phyloP scores from a whole-genome alignment of 2,113 vertebrate genomes.

The Smithornis capensis region DNA sequence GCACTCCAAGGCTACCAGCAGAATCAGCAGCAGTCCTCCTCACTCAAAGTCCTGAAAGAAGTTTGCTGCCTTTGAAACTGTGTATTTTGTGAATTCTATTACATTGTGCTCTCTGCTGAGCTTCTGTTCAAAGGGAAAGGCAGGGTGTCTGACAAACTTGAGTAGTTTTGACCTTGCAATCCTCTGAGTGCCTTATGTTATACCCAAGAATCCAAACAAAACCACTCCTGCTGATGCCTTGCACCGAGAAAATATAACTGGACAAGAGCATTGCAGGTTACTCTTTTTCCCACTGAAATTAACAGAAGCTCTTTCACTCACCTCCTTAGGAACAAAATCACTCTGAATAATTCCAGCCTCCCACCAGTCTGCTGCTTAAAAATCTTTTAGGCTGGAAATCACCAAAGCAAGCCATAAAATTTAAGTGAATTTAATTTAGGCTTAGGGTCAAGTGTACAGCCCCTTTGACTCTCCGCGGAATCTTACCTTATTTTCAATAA shows the following conservation, averaged over 20 bases:
- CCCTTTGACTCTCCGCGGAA: background rate
- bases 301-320: background rate
- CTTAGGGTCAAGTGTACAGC: background rate
- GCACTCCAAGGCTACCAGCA: background rate
- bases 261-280: background rate
- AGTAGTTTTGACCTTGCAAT: background rate
- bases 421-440: background rate
- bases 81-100: background rate
- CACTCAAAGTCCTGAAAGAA: background rate
- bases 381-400: background rate
- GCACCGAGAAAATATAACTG: background rate
- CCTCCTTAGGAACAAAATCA: background rate
- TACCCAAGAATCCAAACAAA: background rate
- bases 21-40: background rate
- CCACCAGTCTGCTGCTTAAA: conserved; percentile 23
- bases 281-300: background rate
- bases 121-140: background rate
- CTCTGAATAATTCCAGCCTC: conserved; percentile 25
- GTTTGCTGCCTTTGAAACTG: background rate
- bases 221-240: background rate
- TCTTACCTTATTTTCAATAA: background rate
- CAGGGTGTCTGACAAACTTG: background rate
- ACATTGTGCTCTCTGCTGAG: background rate
- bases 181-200: background rate
- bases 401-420: background rate